These are phyloP conservation scores for Cyprinodon brontotheroides DNA, from an alignment of 2,113 vertebrate genomes.

Conservation along the genomic window DNA sequence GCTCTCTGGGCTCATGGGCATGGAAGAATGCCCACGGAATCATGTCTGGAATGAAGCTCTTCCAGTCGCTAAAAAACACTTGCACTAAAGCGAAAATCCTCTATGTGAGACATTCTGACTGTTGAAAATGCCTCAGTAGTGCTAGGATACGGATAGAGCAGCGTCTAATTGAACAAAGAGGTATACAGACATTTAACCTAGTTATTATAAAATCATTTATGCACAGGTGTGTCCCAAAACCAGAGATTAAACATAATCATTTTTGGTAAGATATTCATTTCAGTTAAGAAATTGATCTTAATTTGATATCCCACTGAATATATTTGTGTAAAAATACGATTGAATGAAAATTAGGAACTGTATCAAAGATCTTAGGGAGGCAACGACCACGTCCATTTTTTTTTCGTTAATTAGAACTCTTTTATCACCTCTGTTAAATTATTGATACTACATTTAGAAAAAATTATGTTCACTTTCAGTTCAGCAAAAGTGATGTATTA, in stretches of 20 bases:
- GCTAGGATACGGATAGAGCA: neutral
- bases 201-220: neutral
- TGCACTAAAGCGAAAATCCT: neutral
- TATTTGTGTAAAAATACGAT: neutral
- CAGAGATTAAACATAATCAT: too few relatives aligned
- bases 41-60: neutral
- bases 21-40: neutral
- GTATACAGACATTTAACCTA: neutral
- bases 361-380: neutral
- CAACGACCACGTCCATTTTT: neutral
- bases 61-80: neutral
- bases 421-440: constrained; percentile 19
- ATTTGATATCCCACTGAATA: neutral
- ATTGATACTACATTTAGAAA: constrained; percentile 25
- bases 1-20: neutral
- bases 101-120: neutral
- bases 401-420: constrained; percentile 1
- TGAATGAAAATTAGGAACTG: neutral
- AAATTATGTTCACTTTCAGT: constrained; percentile 34
- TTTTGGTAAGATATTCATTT: too few relatives aligned
- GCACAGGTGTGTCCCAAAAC: neutral
- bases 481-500: constrained; percentile 2
- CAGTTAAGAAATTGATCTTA: neutral
- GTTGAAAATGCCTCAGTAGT: neutral
- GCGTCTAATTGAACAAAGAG: neutral